Conservation (phyloP, 2,888 invertebrate genomes). For the Coecobrya sp. region DNA sequence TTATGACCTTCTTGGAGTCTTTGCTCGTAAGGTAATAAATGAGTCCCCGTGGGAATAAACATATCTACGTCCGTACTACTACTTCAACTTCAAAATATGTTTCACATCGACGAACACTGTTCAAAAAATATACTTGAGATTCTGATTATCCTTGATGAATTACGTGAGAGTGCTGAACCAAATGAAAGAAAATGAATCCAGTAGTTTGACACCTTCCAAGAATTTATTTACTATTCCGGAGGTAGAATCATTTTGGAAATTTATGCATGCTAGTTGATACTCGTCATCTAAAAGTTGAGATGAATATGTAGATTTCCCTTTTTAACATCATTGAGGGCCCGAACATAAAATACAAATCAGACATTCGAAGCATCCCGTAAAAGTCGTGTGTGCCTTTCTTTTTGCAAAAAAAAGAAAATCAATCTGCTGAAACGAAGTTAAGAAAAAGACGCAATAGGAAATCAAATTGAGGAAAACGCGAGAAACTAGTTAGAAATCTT, state of each 20-base stretch:
- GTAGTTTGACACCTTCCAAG: background rate
- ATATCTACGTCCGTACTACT: background rate
- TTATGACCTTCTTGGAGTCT: conserved; percentile 61
- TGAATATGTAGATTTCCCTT: background rate
- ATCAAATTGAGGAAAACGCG: conserved; percentile 32
- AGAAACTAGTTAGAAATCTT: conserved; percentile 31
- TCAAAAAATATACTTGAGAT: conserved; percentile 38
- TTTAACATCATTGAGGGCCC: background rate
- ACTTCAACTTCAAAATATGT: conserved; percentile 43
- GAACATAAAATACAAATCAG: background rate
- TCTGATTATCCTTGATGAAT: conserved; percentile 47
- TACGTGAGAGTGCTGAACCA: conserved; percentile 3
- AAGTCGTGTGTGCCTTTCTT: background rate
- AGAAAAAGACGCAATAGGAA: conserved; percentile 23
- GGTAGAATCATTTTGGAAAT: background rate
- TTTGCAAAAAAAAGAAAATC: conserved; percentile 49
- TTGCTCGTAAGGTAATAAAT: conserved; percentile 41
- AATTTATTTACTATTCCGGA: background rate
- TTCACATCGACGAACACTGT: conserved; percentile 37
- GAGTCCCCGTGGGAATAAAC: conserved; percentile 45
- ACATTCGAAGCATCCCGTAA: background rate
- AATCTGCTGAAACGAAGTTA: conserved; percentile 32
- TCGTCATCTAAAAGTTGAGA: background rate
- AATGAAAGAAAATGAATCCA: conserved; percentile 9
- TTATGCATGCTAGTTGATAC: conserved; percentile 11